Percentiles rank a stretch among this genome's conserved stretches.
These are phyloP conservation scores for Acanthurus lineatus DNA, from an alignment of 2,797 vertebrate species.

Conservation along the genomic window DNA sequence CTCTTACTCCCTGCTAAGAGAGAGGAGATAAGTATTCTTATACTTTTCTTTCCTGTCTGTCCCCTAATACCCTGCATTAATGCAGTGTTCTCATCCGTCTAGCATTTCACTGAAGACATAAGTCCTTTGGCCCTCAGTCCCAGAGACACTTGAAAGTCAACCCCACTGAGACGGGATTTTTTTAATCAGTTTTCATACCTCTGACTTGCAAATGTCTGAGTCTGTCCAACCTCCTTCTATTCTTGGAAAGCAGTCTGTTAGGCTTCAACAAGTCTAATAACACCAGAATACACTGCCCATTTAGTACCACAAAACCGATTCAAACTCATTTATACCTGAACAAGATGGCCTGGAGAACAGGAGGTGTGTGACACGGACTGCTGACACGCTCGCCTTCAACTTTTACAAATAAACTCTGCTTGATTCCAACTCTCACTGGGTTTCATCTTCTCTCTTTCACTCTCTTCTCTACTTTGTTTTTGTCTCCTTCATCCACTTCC, in stretches of 20 bases:
- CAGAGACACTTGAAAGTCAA: slow-evolving; percentile 24
- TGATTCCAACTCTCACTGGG: slow-evolving; percentile 50
- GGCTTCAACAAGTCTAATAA: not conserved
- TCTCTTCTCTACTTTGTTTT: not conserved
- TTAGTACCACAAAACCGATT: slow-evolving; percentile 21
- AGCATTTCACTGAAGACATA: slow-evolving; percentile 8
- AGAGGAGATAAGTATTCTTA: slow-evolving; percentile 29
- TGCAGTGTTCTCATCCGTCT: slow-evolving; percentile 25
- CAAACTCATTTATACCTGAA: slow-evolving; percentile 46
- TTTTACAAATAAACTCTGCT: slow-evolving; percentile 56
- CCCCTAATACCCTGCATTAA: slow-evolving; percentile 38
- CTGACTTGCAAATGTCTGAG: not conserved
- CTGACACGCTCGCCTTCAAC: slow-evolving; percentile 8
- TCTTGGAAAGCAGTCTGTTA: slow-evolving; percentile 9
- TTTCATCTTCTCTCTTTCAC: slow-evolving; percentile 39
- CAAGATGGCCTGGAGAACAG: slow-evolving; percentile 8
- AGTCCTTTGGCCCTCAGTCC: slow-evolving; percentile 16
- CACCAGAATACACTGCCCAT: not conserved
- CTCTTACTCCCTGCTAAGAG: slow-evolving; percentile 9
- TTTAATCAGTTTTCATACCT: not conserved
- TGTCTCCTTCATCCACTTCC: no score
- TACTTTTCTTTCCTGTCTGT: slow-evolving; percentile 24
- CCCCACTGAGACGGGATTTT: not conserved
- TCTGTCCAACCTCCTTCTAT: not conserved
- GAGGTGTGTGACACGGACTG: slow-evolving; percentile 24